Conservation (phyloP, 2,113 vertebrate genomes). For the Cathartes aura region DNA sequence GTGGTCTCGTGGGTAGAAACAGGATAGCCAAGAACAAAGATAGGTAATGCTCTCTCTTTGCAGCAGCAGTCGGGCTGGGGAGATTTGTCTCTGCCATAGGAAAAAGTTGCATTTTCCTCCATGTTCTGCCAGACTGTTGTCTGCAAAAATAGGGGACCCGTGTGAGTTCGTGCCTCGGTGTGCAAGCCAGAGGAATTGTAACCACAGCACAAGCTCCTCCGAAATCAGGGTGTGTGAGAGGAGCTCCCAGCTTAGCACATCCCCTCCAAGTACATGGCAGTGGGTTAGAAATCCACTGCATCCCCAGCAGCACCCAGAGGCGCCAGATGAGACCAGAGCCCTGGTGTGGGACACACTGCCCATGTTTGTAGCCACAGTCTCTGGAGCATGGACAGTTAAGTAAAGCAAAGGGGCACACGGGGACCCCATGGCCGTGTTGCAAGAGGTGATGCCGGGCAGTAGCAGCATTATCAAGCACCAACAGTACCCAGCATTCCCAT, state of each 20-base stretch:
- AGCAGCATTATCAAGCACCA: neutral
- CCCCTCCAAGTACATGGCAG: neutral
- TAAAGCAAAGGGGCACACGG: fast-evolving
- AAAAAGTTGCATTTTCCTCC: constrained; percentile 37
- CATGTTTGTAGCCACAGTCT: fast-evolving
- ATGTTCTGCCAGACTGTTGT: constrained; percentile 17
- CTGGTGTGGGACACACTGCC: too few species aligned
- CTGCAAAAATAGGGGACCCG: neutral
- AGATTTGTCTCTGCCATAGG: constrained; percentile 48
- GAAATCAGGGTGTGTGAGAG: neutral
- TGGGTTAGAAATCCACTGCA: neutral
- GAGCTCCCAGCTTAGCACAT: neutral
- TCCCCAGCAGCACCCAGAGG: neutral
- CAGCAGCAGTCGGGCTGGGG: neutral
- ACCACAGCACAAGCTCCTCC: neutral
- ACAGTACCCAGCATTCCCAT: neutral
- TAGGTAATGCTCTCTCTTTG: neutral
- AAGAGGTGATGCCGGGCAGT: fast-evolving
- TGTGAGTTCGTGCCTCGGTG: neutral
- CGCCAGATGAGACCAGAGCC: neutral
- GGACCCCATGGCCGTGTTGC: fast-evolving
- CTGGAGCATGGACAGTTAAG: neutral
- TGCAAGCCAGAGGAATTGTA: neutral
- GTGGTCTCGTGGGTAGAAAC: constrained; percentile 66
- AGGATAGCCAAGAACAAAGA: constrained; percentile 64